phyloP scores from a whole-genome alignment of 2,797 vertebrate genomes.

The Lithobates pipiens region DNA sequence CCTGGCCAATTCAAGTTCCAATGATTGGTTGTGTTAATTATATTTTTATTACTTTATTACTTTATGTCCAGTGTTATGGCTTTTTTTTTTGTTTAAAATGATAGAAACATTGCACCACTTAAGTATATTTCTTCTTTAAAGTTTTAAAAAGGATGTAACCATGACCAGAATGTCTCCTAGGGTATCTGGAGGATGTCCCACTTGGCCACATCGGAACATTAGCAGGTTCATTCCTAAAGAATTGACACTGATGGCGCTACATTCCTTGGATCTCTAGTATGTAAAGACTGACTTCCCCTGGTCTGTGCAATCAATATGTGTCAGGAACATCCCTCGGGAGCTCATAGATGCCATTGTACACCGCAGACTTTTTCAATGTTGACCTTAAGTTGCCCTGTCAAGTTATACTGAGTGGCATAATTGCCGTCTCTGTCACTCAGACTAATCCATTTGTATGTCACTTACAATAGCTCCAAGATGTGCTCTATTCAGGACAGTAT shows the following conservation, averaged over 20 bases:
- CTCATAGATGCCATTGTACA: slow-evolving; percentile 1
- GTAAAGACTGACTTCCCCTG: not conserved
- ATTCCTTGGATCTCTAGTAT: not conserved
- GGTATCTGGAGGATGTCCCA: not conserved
- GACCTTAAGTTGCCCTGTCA: slow-evolving; percentile 16
- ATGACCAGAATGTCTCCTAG: not conserved
- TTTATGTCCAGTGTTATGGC: not conserved
- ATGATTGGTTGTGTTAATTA: no score
- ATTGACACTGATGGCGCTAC: not conserved
- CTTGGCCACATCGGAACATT: not conserved
- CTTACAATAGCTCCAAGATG: not conserved
- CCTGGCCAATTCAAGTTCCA: no score
- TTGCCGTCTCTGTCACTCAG: not conserved
- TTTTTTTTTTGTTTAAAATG: not conserved
- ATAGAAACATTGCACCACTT: not conserved
- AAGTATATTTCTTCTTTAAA: no score
- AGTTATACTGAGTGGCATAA: slow-evolving; percentile 1
- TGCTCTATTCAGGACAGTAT: no score
- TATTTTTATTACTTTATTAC: not conserved
- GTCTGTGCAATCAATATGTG: not conserved
- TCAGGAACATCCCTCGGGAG: not conserved
- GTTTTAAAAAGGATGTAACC: not conserved
- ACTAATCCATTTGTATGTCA: slow-evolving; percentile 15
- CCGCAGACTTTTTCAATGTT: not conserved
- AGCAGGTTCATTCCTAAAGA: not conserved